These are phyloP conservation scores for Limenitis camilla DNA, from an alignment of 2,888 invertebrate genomes.

Conservation along the genomic window DNA sequence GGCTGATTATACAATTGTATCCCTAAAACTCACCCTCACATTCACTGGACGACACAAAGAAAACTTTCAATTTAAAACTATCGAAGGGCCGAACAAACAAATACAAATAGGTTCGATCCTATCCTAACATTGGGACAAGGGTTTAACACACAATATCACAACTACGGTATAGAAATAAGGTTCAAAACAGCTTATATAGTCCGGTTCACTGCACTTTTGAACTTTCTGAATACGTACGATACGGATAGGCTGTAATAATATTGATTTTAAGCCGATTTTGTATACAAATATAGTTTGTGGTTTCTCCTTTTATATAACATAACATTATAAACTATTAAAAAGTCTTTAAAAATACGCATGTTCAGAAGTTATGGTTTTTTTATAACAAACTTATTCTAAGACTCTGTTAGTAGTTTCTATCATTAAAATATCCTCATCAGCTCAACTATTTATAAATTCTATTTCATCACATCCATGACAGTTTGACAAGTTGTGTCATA, in stretches of 20 bases:
- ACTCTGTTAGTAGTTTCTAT: no score
- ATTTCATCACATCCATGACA: no score
- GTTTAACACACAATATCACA: constrained; percentile 7
- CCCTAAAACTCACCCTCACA: no score
- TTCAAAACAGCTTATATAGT: neutral
- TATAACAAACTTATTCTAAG: no score
- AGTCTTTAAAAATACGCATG: no score
- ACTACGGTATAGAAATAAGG: constrained; percentile 10
- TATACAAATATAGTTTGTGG: constrained; percentile 18
- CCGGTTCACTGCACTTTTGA: constrained; percentile 18
- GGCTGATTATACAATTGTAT: no score
- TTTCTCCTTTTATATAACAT: neutral
- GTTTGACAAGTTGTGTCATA: no score
- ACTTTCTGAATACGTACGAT: constrained; percentile 21
- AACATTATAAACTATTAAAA: no score
- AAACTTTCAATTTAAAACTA: constrained; percentile 9
- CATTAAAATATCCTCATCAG: no score
- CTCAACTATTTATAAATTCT: no score
- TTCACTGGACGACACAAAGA: neutral
- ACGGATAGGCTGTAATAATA: constrained; percentile 20
- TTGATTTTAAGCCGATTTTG: constrained; percentile 25
- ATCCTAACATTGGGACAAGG: constrained; percentile 22
- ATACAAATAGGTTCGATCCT: constrained; percentile 22
- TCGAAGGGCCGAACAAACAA: constrained; percentile 16
- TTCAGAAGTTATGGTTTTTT: no score